These are phyloP conservation scores for Chalcosyrphus nemorum DNA, from an alignment of 2,888 invertebrate species.

Conservation along the genomic window DNA sequence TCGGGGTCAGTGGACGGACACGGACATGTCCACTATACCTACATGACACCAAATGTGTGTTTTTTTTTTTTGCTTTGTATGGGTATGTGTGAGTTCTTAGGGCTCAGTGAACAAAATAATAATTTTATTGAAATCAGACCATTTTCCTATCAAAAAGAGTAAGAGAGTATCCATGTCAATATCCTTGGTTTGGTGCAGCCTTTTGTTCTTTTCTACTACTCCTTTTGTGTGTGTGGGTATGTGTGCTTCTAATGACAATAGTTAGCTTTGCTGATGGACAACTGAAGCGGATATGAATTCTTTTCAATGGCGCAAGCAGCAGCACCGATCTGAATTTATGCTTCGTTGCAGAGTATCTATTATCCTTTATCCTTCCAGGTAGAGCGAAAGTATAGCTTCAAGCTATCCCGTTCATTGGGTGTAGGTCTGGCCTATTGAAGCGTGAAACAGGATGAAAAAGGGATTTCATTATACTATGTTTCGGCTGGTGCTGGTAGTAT, in stretches of 20 bases:
- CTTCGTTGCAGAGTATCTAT: constrained; percentile 19
- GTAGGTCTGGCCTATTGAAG: constrained; percentile 60
- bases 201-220: not conserved
- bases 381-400: constrained; percentile 24
- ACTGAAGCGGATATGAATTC: constrained; percentile 54
- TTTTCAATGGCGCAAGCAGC: constrained; percentile 30
- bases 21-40: not conserved
- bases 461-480: constrained; percentile 59
- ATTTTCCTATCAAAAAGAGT: not conserved
- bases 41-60: constrained; percentile 2
- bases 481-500: too few species aligned
- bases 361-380: constrained; percentile 52
- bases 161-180: constrained; percentile 42
- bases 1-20: constrained; percentile 56
- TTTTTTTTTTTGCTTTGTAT: constrained; percentile 27
- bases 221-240: not conserved
- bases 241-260: constrained; percentile 60
- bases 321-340: constrained; percentile 1
- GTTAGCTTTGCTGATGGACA: constrained; percentile 61
- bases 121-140: constrained; percentile 64
- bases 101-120: constrained; percentile 69
- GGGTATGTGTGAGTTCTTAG: constrained; percentile 42
- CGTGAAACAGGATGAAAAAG: constrained; percentile 69
- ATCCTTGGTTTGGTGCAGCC: constrained; percentile 30
- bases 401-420: constrained; percentile 50